Conservation (phyloP, 2,888 invertebrate genomes). For the Pheosia gnoma region DNA sequence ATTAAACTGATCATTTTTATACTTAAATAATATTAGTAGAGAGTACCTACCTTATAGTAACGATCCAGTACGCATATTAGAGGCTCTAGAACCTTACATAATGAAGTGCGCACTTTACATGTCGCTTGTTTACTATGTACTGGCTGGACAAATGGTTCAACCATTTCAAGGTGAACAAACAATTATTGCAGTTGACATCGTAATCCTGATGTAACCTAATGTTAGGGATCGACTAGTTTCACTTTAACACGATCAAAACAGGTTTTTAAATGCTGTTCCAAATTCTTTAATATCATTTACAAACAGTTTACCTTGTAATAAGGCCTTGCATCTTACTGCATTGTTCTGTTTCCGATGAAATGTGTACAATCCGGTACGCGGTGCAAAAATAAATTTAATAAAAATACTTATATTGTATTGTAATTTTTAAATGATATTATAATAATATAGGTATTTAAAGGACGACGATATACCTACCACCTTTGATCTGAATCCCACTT, state of each 20-base stretch:
- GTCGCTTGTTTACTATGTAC: conserved; percentile 9
- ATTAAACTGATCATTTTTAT: conserved; percentile 9
- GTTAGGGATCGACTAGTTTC: background rate
- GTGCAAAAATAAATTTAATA: too few species aligned
- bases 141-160: conserved; percentile 12
- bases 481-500: too few species aligned
- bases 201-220: background rate
- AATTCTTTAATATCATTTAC: too few species aligned
- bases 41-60: background rate
- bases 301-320: too few species aligned
- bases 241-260: background rate
- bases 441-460: too few species aligned
- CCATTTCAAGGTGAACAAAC: conserved; percentile 16
- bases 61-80: conserved; percentile 4
- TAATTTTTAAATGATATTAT: too few species aligned
- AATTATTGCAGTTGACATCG: background rate
- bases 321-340: too few species aligned
- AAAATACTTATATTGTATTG: too few species aligned
- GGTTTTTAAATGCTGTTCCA: too few species aligned
- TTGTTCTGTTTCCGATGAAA: too few species aligned
- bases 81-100: conserved; percentile 17
- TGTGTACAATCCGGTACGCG: too few species aligned
- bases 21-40: conserved; percentile 8
- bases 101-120: conserved; percentile 9
- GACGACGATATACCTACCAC: too few species aligned